Conservation (phyloP, 1,140 invertebrate species). For the Philopotamus ludificatus region DNA sequence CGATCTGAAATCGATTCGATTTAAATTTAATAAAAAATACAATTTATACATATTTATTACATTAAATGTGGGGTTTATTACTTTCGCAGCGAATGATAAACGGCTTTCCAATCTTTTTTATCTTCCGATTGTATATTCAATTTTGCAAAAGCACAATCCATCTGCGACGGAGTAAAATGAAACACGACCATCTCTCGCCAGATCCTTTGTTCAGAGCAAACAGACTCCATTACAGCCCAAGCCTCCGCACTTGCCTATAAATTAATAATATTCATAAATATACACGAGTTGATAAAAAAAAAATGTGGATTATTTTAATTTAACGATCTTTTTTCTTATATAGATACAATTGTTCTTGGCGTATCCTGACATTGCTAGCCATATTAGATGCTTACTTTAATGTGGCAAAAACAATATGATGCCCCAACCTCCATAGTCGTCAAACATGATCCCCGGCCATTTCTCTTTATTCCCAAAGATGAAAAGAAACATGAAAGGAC, state of each 20-base stretch:
- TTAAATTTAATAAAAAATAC: neutral
- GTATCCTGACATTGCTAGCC: too few species aligned
- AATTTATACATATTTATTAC: neutral
- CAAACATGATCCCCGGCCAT: too few species aligned
- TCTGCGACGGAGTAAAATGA: conserved; percentile 88
- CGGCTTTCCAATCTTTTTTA: conserved; percentile 66
- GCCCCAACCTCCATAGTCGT: too few species aligned
- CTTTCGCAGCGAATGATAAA: conserved; percentile 74
- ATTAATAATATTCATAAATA: too few species aligned
- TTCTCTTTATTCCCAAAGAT: too few species aligned
- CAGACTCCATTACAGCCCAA: conserved; percentile 70
- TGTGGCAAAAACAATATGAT: too few species aligned
- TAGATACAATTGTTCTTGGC: too few species aligned
- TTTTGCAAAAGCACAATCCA: conserved; percentile 62
- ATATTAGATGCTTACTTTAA: too few species aligned
- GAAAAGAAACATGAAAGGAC: too few species aligned
- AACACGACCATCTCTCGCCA: conserved; percentile 90
- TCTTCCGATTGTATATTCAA: conserved; percentile 46
- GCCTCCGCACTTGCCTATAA: conserved; percentile 57
- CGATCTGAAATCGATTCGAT: conserved; percentile 58
- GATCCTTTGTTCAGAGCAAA: conserved; percentile 85
- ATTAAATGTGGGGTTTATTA: conserved; percentile 46
- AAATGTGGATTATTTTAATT: neutral
- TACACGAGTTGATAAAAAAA: too few species aligned
- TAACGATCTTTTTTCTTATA: neutral